Evolutionary conservation across 1,140 invertebrate species (phyloP).

Genomic region (Planococcus citri): DNA sequence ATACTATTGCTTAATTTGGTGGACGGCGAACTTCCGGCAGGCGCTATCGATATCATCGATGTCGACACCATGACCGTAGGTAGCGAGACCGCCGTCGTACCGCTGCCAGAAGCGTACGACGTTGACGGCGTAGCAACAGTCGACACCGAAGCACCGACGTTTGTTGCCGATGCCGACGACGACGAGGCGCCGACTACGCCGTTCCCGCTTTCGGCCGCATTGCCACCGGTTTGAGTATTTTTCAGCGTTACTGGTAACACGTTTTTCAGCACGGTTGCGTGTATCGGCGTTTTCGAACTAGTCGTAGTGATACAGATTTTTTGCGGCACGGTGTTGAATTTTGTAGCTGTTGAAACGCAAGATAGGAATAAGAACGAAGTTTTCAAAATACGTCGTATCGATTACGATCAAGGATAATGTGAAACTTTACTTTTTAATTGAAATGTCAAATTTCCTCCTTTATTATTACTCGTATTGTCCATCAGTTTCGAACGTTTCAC

Average conservation of each 20-base stretch:
- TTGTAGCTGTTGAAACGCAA: background rate
- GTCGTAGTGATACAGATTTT: slow-evolving; percentile 1
- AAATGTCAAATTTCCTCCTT: background rate
- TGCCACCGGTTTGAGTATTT: background rate
- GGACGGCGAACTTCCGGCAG: background rate
- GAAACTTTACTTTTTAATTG: background rate
- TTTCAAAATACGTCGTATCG: background rate
- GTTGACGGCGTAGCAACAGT: background rate
- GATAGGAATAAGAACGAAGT: background rate
- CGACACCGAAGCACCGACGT: too few relatives aligned
- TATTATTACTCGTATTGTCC: background rate
- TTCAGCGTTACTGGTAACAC: background rate
- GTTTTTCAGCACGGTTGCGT: background rate
- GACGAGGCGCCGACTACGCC: background rate
- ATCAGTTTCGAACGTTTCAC: background rate
- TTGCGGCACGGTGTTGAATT: background rate
- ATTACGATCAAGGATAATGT: background rate
- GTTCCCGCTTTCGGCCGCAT: background rate
- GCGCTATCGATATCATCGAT: background rate
- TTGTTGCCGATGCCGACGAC: background rate
- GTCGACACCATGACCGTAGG: background rate
- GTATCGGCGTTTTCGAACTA: background rate
- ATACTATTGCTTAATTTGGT: background rate
- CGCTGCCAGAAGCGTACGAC: background rate
- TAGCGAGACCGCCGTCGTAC: background rate